Conservation (phyloP, 2,888 invertebrate genomes). For the Hemicrepidius hirtus region DNA sequence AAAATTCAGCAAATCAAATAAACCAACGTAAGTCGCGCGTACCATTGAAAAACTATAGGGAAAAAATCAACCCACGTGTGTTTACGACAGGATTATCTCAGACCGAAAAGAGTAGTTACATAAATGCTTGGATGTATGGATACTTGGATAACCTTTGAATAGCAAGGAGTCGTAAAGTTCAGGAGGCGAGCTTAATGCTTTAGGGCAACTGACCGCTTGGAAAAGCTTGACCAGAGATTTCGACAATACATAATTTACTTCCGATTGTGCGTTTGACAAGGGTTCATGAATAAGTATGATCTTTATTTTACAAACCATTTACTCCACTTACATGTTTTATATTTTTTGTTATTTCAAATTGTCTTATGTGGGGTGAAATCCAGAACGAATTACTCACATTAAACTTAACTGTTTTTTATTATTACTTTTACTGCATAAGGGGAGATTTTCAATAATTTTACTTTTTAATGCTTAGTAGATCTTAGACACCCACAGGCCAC, state of each 20-base stretch:
- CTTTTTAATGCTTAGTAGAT: too few relatives aligned
- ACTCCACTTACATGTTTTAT: constrained; percentile 38
- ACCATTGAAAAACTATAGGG: constrained; percentile 37
- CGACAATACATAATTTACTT: constrained; percentile 49
- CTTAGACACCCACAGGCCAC: too few relatives aligned
- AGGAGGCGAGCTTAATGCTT: constrained; percentile 39
- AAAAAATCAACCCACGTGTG: constrained; percentile 38
- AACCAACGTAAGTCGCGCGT: constrained; percentile 42
- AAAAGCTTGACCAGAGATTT: constrained; percentile 44
- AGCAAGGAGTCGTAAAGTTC: constrained; percentile 46
- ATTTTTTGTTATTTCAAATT: not conserved
- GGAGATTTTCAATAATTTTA: too few relatives aligned
- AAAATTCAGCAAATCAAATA: constrained; percentile 44
- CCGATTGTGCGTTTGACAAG: constrained; percentile 52
- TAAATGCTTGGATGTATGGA: constrained; percentile 17
- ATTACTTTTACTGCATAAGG: too few relatives aligned
- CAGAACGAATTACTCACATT: too few relatives aligned
- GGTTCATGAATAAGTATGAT: constrained; percentile 49
- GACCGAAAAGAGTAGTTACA: constrained; percentile 25
- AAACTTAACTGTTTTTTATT: too few relatives aligned
- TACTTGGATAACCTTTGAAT: constrained; percentile 42
- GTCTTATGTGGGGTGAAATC: too few relatives aligned
- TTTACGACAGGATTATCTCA: constrained; percentile 43
- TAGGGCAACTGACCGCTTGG: constrained; percentile 48
- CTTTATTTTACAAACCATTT: constrained; percentile 43